Evolutionary conservation across 2,888 invertebrate genomes (phyloP).

Genomic region (Apotomis capreana): DNA sequence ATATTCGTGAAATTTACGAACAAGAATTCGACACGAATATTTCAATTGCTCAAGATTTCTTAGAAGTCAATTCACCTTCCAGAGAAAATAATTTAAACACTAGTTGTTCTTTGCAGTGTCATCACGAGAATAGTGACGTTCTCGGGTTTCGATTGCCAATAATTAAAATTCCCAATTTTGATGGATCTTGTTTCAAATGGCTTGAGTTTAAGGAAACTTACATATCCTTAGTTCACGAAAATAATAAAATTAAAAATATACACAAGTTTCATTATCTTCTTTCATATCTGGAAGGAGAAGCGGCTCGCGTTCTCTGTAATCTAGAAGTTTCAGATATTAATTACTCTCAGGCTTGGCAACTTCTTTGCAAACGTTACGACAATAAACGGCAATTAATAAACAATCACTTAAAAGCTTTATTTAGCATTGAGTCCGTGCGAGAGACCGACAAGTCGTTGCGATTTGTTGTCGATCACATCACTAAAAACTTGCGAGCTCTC

Average conservation of each 20-base stretch:
- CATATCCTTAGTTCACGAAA: slow-evolving; percentile 11
- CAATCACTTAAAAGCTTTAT: too few species aligned
- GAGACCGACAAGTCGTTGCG: too few species aligned
- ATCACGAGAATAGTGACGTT: neutral
- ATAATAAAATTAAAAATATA: neutral
- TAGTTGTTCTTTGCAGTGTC: neutral
- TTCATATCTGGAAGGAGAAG: neutral
- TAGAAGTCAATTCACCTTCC: neutral
- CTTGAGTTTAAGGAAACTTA: slow-evolving; percentile 26
- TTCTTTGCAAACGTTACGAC: slow-evolving; percentile 4
- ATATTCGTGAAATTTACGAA: slow-evolving; percentile 27
- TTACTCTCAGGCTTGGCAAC: slow-evolving; percentile 2
- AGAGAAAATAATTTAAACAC: too few species aligned
- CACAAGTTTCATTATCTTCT: neutral
- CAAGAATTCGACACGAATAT: slow-evolving; percentile 35
- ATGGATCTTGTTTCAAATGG: slow-evolving; percentile 27
- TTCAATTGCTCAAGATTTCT: slow-evolving; percentile 19
- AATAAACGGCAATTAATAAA: too few species aligned
- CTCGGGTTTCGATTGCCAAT: slow-evolving; percentile 19
- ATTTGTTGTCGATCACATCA: too few species aligned
- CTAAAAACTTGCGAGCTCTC: too few species aligned
- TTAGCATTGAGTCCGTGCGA: too few species aligned
- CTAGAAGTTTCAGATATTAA: neutral
- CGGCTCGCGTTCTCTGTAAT: neutral
- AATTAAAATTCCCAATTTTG: slow-evolving; percentile 23